Evolutionary conservation across 2,797 vertebrate species (phyloP), one percentile per base, ranked within the genome.

Genomic region (Amphiprion clarkii): DNA sequence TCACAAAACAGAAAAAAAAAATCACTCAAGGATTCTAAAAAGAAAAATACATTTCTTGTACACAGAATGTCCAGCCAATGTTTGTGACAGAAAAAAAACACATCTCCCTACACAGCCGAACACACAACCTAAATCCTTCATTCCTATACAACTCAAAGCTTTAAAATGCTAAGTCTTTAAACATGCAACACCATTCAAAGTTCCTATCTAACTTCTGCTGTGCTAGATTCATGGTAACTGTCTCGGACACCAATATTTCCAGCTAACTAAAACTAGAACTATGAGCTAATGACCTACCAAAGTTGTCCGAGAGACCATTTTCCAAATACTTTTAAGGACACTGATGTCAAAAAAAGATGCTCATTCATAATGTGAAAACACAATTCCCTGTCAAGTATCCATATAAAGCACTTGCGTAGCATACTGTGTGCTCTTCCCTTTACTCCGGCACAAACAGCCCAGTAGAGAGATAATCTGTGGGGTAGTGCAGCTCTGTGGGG

Each of bases 351-450:
- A 91, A 85, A 84, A 83, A 77, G 75, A 90, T 86, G 83, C 82
- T 87, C 89, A 85, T 87, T 92, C 87, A 86, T 86, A 58, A 76
- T 84, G 84, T 88, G 85, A 91, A 92, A 91, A 87, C 79, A 89
- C 82, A 81, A 91, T 93, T 94, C 92, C 93, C 92, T 92, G 91
- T 93, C 88, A 91, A 88, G 87, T 92, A 91, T 94, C 91, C 87
- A 67, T 88, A 88, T 92, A 92, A 94, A 95, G 91, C 93, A 94
- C 93, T 94, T 93, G 87, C 78, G 90, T 89, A 92, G 85, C 86
- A 85, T 89, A 83, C 58, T 76, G 81, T 94, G 93, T 93, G 92
- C 93, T 91, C 81, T 92, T 94, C 92, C 92, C 91, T 94, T 92
- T 92, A 71, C 74, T 87, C 84, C 75, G 78, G 89, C 82, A 81